Conservation (phyloP, 53 echinoderm and acorn worm species). For the Holothuria scabra region DNA sequence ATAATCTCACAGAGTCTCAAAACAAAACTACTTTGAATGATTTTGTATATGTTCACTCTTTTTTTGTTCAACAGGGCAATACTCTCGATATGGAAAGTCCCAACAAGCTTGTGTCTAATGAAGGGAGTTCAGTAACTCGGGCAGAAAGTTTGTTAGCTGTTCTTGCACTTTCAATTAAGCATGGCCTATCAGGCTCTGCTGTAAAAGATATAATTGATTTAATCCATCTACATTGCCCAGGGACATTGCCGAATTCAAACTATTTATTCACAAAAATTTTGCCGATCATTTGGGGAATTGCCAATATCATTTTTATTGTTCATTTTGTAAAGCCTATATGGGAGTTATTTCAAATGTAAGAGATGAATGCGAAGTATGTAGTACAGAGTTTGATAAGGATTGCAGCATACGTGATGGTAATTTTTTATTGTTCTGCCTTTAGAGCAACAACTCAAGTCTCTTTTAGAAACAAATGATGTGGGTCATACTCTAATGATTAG, state of each 20-base stretch:
- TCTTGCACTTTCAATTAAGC: slow-evolving; percentile 32
- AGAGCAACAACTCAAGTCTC: slow-evolving; percentile 10
- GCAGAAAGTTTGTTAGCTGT: slow-evolving; percentile 49
- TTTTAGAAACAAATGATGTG: slow-evolving; percentile 3
- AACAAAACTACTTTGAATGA: no score
- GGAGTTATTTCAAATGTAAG: not conserved
- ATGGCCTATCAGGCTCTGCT: slow-evolving; percentile 38
- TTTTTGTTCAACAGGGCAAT: no score
- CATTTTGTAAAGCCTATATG: slow-evolving; percentile 17
- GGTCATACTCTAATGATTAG: slow-evolving; percentile 5
- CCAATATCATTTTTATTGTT: slow-evolving; percentile 51
- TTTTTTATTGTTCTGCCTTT: slow-evolving; percentile 28
- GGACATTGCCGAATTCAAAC: slow-evolving; percentile 41
- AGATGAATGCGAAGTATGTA: slow-evolving; percentile 8
- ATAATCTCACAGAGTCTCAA: no score
- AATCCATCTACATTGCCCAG: slow-evolving; percentile 44
- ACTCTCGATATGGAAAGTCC: slow-evolving; percentile 14
- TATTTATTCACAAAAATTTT: slow-evolving; percentile 33
- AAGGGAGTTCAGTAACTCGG: slow-evolving; percentile 26
- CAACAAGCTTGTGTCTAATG: slow-evolving; percentile 36
- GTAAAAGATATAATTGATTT: slow-evolving; percentile 45
- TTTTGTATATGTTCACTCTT: no score
- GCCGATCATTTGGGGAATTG: slow-evolving; percentile 23
- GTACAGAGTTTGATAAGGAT: not conserved
- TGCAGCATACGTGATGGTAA: slow-evolving; percentile 29